Percentiles rank a stretch among this genome's conserved stretches.
These are phyloP conservation scores for Frieseomelitta varia DNA, from an alignment of 1,140 invertebrate species.

Conservation along the genomic window DNA sequence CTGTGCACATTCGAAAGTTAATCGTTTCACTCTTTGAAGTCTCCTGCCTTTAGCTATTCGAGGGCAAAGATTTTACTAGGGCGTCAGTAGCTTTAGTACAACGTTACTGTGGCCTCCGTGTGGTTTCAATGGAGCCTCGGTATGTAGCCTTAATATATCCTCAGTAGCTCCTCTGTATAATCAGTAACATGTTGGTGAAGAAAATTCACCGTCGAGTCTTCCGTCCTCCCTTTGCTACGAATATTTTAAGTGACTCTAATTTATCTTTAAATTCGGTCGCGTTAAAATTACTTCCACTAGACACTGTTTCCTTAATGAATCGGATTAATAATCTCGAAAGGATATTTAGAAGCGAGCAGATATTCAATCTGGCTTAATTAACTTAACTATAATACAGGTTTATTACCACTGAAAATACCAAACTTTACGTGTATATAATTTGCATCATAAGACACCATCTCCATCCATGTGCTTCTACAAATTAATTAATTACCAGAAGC, in stretches of 20 bases:
- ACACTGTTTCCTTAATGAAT: too few species aligned
- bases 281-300: too few species aligned
- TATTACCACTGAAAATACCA: not conserved
- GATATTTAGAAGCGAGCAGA: too few species aligned
- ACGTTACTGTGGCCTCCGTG: not conserved
- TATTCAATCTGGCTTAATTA: not conserved
- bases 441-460: not conserved
- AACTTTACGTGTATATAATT: not conserved
- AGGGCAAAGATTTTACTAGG: not conserved
- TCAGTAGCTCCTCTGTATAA: not conserved
- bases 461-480: too few species aligned
- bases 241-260: too few species aligned
- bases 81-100: not conserved
- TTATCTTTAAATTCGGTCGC: too few species aligned
- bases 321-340: too few species aligned
- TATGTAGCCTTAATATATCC: not conserved
- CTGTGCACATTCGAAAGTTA: not conserved
- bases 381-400: not conserved
- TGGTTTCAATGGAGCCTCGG: not conserved
- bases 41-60: not conserved
- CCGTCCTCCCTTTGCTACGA: too few species aligned
- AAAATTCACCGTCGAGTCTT: too few species aligned
- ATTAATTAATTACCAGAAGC: too few species aligned
- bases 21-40: not conserved
- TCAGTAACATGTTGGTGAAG: not conserved